Base-by-base conservation (phyloP, 2,113 vertebrate genomes). In the Hippocampus comes region DNA sequence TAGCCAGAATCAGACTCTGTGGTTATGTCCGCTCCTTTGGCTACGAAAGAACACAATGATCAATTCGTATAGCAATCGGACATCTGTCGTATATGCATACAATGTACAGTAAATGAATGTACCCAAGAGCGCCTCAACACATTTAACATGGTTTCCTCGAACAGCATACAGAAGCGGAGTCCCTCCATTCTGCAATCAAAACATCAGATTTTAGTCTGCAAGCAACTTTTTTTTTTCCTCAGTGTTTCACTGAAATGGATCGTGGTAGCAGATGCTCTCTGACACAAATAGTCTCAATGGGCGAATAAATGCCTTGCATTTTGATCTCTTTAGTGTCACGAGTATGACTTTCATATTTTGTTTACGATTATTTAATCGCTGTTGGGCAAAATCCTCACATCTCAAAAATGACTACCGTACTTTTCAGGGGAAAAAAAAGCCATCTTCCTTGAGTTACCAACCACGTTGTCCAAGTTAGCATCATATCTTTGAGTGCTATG, bases 131-230 rank as follows among this genome's bases (percentile, higher is more conserved):
- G 92, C 90, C 87, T 97, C 93, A 0, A 97, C 96, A 9, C 96
- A 98, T 90, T 93, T 95, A 76, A 95, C 90, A 8, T 99, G 95
- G 79, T 99, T 99, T 27, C 97, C 96, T 0, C 95, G 91, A 53
- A 98, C 96, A 1, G 97, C 97, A 1, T 99, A 99, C 60, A 99
- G 92, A 84, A 99, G 92, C 4, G 97, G 97, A 0, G 97, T 98
- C 61, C 97, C 97, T 2, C 96, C 96, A 9, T 99, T 99, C 97
- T 98, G 79, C 60, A 30, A 70, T 69, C 18, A 49, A 81, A 69
- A 74, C 38, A 43, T 0, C 65, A 23, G 10, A 46, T 51, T 51
- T 51, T 9, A 41, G 2, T 65, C 38, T n/a, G 9, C n/a, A 46
- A 65, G 12, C 42, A 46, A 4, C 2, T 34, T 20, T 60, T 34